phyloP scores from a whole-genome alignment of 2,888 invertebrate species.

The Agonopterix arenella region DNA sequence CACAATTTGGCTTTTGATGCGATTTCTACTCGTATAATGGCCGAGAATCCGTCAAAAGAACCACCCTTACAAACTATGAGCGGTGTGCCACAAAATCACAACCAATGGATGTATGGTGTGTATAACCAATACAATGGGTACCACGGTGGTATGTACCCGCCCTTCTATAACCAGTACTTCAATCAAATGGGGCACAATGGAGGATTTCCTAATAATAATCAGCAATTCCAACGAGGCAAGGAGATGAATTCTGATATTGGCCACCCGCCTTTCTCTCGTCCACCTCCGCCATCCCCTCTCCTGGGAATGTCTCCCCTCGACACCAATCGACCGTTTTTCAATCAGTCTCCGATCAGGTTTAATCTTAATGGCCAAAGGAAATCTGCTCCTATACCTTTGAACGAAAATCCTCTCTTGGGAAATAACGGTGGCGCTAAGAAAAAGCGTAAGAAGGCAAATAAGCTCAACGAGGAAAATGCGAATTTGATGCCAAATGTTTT shows the following conservation, averaged over 20 bases:
- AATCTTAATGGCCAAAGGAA: slow-evolving; percentile 61
- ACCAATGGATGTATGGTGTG: slow-evolving; percentile 64
- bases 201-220: slow-evolving; percentile 37
- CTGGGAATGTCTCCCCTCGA: slow-evolving; percentile 66
- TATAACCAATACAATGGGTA: slow-evolving; percentile 60
- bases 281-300: slow-evolving; percentile 49
- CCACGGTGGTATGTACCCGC: slow-evolving; percentile 60
- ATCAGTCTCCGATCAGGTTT: slow-evolving; percentile 66
- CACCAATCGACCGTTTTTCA: slow-evolving; percentile 58
- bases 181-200: slow-evolving; percentile 55
- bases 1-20: slow-evolving; percentile 2
- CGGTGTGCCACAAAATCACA: slow-evolving; percentile 57
- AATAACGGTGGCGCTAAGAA: slow-evolving; percentile 80
- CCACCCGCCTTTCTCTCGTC: slow-evolving; percentile 48
- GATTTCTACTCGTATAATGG: slow-evolving; percentile 29
- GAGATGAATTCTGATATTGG: slow-evolving; percentile 39
- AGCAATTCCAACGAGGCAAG: slow-evolving; percentile 52
- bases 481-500: slow-evolving; percentile 36
- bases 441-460: slow-evolving; percentile 83
- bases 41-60: slow-evolving; percentile 59
- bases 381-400: slow-evolving; percentile 50
- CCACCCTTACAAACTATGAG: slow-evolving; percentile 66
- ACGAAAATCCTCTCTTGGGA: slow-evolving; percentile 57
- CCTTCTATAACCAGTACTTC: slow-evolving; percentile 69
- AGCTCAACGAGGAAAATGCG: slow-evolving; percentile 69